phyloP scores from a whole-genome alignment of 1,140 invertebrate species.

The Meloidogyne hapla region DNA sequence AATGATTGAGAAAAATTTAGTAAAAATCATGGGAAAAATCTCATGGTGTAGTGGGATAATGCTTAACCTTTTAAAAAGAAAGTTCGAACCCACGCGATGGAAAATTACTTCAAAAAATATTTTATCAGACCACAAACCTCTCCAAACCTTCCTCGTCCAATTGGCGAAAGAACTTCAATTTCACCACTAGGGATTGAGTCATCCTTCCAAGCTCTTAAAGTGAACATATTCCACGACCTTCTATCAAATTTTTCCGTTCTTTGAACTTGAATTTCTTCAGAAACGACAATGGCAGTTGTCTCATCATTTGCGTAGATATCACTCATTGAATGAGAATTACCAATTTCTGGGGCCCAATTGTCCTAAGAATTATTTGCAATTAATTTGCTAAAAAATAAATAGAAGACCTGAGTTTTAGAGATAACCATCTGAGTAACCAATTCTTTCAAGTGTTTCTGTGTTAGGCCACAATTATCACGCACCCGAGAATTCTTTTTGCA shows the following conservation, averaged over 20 bases:
- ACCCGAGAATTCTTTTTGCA: conserved; percentile 45
- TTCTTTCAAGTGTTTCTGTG: conserved; percentile 52
- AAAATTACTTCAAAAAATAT: conserved; percentile 40
- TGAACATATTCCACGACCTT: conserved; percentile 57
- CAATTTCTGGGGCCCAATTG: conserved; percentile 54
- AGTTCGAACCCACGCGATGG: too few species aligned
- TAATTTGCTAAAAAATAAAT: neutral
- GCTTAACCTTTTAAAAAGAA: too few species aligned
- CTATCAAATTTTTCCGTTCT: conserved; percentile 55
- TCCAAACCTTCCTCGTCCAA: conserved; percentile 60
- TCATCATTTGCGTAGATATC: conserved; percentile 43
- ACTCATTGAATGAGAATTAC: conserved; percentile 45
- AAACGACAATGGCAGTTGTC: neutral
- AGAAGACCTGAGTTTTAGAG: conserved; percentile 41
- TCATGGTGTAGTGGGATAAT: too few species aligned
- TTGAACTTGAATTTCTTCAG: conserved; percentile 37
- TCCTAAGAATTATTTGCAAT: conserved; percentile 33
- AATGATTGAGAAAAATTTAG: too few species aligned
- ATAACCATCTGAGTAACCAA: conserved; percentile 52
- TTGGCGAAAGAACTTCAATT: conserved; percentile 49
- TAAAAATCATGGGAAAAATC: neutral
- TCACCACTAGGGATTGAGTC: conserved; percentile 52
- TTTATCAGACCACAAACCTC: conserved; percentile 36
- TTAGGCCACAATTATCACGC: conserved; percentile 50
- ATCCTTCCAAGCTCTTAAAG: conserved; percentile 59